Evolutionary conservation across 1,140 invertebrate genomes (phyloP).

Genomic region (Akabosia matsudoensis): DNA sequence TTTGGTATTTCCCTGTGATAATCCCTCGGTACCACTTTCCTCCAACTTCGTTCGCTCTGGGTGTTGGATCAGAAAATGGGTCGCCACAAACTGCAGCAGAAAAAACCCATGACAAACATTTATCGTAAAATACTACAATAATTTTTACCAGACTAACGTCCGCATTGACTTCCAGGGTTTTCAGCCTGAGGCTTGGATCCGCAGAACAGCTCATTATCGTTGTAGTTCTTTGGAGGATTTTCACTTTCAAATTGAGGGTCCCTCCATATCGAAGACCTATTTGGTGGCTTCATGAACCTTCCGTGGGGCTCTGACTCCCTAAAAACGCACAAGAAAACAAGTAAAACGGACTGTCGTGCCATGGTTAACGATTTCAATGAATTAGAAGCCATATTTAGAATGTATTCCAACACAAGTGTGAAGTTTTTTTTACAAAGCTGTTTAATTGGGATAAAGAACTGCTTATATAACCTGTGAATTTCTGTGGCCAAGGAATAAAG

Average conservation of each 20-base stretch:
- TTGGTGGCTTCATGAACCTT: conserved; percentile 51
- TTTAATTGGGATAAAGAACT: too few species aligned
- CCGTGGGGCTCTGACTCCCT: conserved; percentile 57
- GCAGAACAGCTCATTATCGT: conserved; percentile 57
- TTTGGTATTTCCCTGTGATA: conserved; percentile 49
- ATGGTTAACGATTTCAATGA: too few species aligned
- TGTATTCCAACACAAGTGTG: too few species aligned
- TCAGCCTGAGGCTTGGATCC: conserved; percentile 51
- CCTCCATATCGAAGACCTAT: conserved; percentile 51
- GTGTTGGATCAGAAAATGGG: conserved; percentile 47
- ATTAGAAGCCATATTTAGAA: too few species aligned
- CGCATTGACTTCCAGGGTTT: conserved; percentile 53
- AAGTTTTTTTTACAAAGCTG: too few species aligned
- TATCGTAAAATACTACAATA: conserved; percentile 41
- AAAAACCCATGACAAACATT: conserved; percentile 47
- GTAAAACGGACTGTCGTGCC: too few species aligned
- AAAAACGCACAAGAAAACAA: too few species aligned
- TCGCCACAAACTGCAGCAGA: conserved; percentile 52
- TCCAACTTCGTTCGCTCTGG: conserved; percentile 50
- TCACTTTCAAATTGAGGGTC: conserved; percentile 33
- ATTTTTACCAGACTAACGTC: conserved; percentile 49
- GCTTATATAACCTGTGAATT: too few species aligned
- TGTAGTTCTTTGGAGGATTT: conserved; percentile 53
- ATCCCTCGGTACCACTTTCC: conserved; percentile 51
- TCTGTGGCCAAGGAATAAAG: too few species aligned